These are phyloP conservation scores for Cinclus mexicanus DNA, from an alignment of 2,113 vertebrate genomes.

Conservation along the genomic window DNA sequence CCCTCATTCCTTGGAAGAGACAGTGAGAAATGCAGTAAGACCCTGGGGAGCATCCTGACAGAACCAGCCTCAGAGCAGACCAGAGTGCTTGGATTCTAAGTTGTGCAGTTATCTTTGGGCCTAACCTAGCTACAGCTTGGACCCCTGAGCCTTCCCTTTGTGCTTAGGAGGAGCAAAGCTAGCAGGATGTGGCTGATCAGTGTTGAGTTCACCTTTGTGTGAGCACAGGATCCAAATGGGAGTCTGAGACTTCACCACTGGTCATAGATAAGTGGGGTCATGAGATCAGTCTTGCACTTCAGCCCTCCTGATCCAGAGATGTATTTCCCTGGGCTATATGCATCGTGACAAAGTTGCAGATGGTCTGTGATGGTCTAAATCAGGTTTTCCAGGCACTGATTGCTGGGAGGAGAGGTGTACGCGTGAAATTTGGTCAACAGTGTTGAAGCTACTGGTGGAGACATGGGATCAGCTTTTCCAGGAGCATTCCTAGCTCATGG, in stretches of 20 bases:
- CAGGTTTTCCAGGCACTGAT: background rate
- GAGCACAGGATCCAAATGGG: background rate
- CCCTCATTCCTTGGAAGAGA: background rate
- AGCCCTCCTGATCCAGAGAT: background rate
- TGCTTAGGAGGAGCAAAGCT: background rate
- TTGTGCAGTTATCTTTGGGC: background rate
- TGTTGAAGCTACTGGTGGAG: background rate
- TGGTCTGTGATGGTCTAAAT: background rate
- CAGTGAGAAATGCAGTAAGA: background rate
- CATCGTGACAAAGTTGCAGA: background rate
- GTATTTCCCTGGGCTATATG: background rate
- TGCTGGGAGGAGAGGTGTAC: background rate
- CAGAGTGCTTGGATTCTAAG: background rate
- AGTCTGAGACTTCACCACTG: background rate
- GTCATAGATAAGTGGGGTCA: accelerated
- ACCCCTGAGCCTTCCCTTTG: background rate
- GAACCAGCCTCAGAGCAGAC: background rate
- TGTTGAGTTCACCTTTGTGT: background rate
- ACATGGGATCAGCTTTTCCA: background rate
- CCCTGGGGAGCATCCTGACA: background rate
- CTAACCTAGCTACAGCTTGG: background rate
- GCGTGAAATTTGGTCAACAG: background rate
- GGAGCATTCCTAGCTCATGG: background rate
- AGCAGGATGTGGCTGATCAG: background rate
- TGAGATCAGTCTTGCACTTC: background rate